phyloP scores from a whole-genome alignment of 1,140 invertebrate species.

The Magallana gigas region DNA sequence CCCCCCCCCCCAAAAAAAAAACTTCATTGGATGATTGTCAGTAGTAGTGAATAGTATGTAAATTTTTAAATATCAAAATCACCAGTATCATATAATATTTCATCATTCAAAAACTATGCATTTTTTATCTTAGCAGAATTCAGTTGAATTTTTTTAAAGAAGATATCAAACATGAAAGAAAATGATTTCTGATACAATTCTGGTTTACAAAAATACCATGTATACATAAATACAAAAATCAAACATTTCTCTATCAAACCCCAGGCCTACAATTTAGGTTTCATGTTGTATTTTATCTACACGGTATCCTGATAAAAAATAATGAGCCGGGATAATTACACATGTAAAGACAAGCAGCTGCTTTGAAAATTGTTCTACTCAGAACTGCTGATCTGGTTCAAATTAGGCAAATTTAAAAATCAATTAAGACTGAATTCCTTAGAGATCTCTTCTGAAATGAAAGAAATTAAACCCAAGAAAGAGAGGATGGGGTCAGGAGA shows the following conservation, averaged over 20 bases:
- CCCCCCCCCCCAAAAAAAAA: background rate
- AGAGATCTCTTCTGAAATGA: background rate
- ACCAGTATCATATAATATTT: background rate
- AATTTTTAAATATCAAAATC: too few species aligned
- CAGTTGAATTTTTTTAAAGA: background rate
- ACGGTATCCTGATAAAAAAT: constrained; percentile 14
- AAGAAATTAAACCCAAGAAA: background rate
- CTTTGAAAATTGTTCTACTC: background rate
- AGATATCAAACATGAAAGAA: constrained; percentile 27
- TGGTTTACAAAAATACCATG: background rate
- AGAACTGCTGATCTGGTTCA: background rate
- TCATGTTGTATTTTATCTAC: constrained; percentile 19
- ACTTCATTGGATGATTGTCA: background rate
- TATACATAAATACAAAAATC: background rate
- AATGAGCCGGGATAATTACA: constrained; percentile 25
- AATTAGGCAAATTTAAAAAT: constrained; percentile 11
- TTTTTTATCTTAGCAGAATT: background rate
- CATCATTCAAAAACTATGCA: background rate
- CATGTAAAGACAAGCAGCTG: background rate
- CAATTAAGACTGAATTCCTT: constrained; percentile 3
- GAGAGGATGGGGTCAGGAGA: background rate
- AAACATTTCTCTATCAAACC: background rate
- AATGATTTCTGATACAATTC: background rate
- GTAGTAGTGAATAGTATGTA: too few species aligned
- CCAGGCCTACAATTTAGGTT: background rate